A percentile compares a stretch with the other conserved stretches of the same genome.
phyloP scores from a whole-genome alignment of 1,140 invertebrate species.

The Pogonomyrmex californicus region DNA sequence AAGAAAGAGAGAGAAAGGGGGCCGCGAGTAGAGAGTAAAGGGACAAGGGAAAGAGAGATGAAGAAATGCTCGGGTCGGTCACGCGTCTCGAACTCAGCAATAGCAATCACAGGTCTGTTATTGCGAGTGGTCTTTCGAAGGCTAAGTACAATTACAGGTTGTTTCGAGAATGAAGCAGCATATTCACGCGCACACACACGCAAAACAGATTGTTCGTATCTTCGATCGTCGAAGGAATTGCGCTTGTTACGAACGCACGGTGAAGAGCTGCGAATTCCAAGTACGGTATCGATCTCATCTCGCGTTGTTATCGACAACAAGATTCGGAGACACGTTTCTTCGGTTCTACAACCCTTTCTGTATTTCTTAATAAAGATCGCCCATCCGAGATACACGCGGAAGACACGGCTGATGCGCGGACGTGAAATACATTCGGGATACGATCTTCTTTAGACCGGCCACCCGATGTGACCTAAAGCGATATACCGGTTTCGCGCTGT shows the following conservation, averaged over 20 bases:
- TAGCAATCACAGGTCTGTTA: constrained; percentile 65
- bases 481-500: constrained; percentile 32
- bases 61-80: constrained; percentile 64
- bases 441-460: constrained; percentile 44
- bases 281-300: constrained; percentile 11
- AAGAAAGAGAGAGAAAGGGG: constrained; percentile 20
- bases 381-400: neutral
- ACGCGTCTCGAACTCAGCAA: constrained; percentile 63
- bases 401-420: constrained; percentile 21
- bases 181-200: neutral
- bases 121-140: constrained; percentile 68
- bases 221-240: constrained; percentile 11
- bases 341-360: constrained; percentile 1
- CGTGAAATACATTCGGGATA: constrained; percentile 34
- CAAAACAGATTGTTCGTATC: constrained; percentile 28
- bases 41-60: constrained; percentile 28
- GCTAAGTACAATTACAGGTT: constrained; percentile 69
- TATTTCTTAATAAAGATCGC: constrained; percentile 52
- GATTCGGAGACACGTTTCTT: constrained; percentile 6
- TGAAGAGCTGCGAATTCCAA: constrained; percentile 37
- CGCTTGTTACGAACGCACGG: constrained; percentile 40
- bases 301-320: constrained; percentile 12
- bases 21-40: constrained; percentile 1
- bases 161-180: constrained; percentile 34
- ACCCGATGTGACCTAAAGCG: constrained; percentile 36